phyloP scores from a whole-genome alignment of 2,888 invertebrate species.

The Celastrina argiolus region DNA sequence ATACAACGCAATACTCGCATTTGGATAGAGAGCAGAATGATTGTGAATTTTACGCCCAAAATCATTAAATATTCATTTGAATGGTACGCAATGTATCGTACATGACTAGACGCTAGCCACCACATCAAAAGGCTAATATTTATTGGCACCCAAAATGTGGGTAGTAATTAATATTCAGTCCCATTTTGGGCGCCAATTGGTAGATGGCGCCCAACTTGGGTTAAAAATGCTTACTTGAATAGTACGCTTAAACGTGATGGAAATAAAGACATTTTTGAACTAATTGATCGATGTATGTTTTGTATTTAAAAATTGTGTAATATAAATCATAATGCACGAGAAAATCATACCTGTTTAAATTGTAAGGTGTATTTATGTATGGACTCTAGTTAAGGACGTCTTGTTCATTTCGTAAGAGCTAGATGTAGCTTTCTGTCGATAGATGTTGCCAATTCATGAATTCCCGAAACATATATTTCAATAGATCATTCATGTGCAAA shows the following conservation, averaged over 20 bases:
- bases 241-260: constrained; percentile 16
- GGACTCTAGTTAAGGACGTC: constrained; percentile 16
- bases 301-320: constrained; percentile 6
- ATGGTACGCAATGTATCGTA: constrained; percentile 8
- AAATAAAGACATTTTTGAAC: constrained; percentile 19
- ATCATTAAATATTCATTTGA: background rate
- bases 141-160: background rate
- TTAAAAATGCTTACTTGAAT: constrained; percentile 12
- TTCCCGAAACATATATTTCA: background rate
- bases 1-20: constrained; percentile 8
- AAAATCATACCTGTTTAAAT: constrained; percentile 6
- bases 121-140: background rate
- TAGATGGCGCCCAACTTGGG: constrained; percentile 9
- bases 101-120: background rate
- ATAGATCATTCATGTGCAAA: constrained; percentile 1
- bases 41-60: constrained; percentile 8
- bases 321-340: background rate
- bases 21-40: background rate
- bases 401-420: constrained; percentile 26
- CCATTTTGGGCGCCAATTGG: background rate
- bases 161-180: background rate
- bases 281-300: constrained; percentile 9
- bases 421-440: constrained; percentile 28
- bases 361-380: constrained; percentile 2
- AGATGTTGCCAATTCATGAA: constrained; percentile 17